Conservation (phyloP, 2,888 invertebrate species). For the Zygogramma bicolorata region DNA sequence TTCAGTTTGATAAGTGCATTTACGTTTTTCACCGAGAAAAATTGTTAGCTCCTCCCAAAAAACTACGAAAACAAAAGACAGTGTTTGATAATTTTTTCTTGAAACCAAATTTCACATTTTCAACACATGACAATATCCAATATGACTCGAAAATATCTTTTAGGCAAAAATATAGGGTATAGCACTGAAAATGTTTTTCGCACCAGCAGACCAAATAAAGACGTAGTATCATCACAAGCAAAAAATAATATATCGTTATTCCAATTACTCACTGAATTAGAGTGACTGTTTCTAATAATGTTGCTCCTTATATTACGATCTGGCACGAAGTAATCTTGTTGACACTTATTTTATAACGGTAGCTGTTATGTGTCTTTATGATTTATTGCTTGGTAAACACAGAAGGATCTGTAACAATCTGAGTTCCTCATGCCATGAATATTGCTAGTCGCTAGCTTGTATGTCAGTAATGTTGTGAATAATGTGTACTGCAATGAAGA, state of each 20-base stretch:
- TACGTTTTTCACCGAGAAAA: too few relatives aligned
- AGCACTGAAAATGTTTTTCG: not conserved
- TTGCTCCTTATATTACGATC: constrained; percentile 29
- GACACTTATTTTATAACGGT: constrained; percentile 36
- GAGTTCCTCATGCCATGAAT: not conserved
- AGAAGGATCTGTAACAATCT: not conserved
- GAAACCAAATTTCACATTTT: too few relatives aligned
- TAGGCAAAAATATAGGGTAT: constrained; percentile 3
- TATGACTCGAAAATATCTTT: not conserved
- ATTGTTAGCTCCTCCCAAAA: too few relatives aligned
- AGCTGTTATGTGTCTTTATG: not conserved
- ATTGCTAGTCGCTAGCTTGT: not conserved
- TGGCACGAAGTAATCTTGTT: constrained; percentile 29
- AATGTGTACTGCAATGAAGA: not conserved
- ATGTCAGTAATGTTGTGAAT: not conserved
- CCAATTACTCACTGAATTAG: constrained; percentile 32
- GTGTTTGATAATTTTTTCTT: too few relatives aligned
- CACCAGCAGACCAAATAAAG: constrained; percentile 20
- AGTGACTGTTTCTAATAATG: constrained; percentile 38
- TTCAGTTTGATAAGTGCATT: too few relatives aligned
- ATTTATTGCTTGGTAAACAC: constrained; percentile 1
- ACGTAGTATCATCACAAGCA: not conserved
- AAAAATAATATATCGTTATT: constrained; percentile 19
- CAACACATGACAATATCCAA: too few relatives aligned
- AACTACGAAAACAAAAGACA: too few relatives aligned